Evolutionary conservation across 2,797 vertebrate genomes (phyloP).

Genomic region (Pseudomugil gertrudae): DNA sequence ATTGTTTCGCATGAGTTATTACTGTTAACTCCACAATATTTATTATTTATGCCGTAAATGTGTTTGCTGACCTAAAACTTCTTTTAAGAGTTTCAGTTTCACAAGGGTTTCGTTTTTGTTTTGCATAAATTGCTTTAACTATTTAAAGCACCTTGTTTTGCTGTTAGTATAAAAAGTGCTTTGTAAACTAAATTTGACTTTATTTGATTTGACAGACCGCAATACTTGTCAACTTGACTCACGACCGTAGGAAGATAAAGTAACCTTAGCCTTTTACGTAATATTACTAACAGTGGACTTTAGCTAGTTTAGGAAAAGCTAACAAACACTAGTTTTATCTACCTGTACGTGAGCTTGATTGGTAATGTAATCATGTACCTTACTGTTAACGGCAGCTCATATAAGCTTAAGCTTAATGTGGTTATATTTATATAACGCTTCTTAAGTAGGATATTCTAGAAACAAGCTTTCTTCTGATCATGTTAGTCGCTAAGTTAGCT

Average conservation of each 20-base stretch:
- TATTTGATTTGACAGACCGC: background rate
- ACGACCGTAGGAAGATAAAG: background rate
- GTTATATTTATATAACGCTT: background rate
- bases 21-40: background rate
- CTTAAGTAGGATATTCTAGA: background rate
- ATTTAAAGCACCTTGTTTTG: too few relatives aligned
- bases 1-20: background rate
- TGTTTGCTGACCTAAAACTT: background rate
- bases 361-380: background rate
- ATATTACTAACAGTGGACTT: background rate
- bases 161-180: too few relatives aligned
- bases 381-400: background rate
- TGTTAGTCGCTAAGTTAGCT: conserved; percentile 1
- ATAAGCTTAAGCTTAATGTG: too few relatives aligned
- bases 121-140: too few relatives aligned
- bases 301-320: background rate
- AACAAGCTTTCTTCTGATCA: rapidly evolving
- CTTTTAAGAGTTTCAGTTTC: background rate
- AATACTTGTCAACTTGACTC: background rate
- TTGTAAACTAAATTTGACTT: too few relatives aligned
- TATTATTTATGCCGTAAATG: background rate
- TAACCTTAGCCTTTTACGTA: background rate
- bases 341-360: background rate
- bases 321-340: background rate
- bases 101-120: background rate